Base-by-base conservation (phyloP, 2,113 vertebrate genomes). In the Phoxinus phoxinus region DNA sequence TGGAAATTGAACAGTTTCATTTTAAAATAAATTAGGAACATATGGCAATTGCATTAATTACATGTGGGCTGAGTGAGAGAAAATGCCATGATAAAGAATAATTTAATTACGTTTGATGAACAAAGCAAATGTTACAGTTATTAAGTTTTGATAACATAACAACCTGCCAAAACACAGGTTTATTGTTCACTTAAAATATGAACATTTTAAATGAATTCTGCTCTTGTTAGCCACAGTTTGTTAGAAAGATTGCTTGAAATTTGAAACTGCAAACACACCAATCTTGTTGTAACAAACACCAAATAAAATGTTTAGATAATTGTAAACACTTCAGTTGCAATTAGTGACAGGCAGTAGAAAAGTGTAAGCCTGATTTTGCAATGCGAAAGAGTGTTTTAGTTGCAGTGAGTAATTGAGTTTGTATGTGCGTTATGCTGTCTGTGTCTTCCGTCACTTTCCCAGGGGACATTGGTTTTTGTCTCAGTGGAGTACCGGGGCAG, bases 401-500 rank as follows among this genome's bases (percentile, higher is more conserved):
- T 73, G 85, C 58, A 78, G 61, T 71, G 67, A 87, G 83, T 88
- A 87, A 90, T 90, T 88, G 86, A 89, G 75, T 89, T 89, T 88
- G 78, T 79, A 80, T 77, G 78, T 85, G 84, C 76, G 65, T 84
- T 75, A 83, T 85, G 83, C 72, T 87, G 79, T 85, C 69, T 73
- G 82, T 86, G 58, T 83, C 84, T 76, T 71, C 84, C 71, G 73
- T 46, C 80, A 37, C 32, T 88, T 77, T 83, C 85, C 87, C 82
- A 21, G 32, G 85, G 85, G 84, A 87, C 81, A 78, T 13, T 80
- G 83, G 80, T 83, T 83, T 86, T 85, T 90, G 89, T 92, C 92
- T 91, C 92, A 21, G 86, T 90, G 91, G 93, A 92, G 90, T 35
- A 73, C 27, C 30, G 85, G 91, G 90, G 92, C 93, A 94, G 93